Evolutionary conservation across 1,140 invertebrate genomes (phyloP).

Genomic region (Heliconius hewitsoni): DNA sequence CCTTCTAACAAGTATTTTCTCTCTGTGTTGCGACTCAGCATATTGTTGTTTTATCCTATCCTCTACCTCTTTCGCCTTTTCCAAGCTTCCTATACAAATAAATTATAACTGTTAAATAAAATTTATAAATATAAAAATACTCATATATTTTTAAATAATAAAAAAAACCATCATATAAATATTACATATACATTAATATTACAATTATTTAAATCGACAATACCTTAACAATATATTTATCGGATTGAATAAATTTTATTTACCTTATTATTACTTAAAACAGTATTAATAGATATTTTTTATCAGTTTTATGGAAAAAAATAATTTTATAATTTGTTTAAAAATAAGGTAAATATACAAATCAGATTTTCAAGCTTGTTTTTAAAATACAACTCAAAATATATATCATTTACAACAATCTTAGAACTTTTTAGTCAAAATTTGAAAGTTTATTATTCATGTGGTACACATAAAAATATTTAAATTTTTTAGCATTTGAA

Average conservation of each 20-base stretch:
- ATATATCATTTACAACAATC: neutral
- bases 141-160: neutral
- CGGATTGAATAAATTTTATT: neutral
- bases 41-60: conserved; percentile 91
- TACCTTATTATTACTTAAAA: conserved; percentile 5
- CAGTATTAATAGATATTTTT: neutral
- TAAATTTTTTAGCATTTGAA: no score
- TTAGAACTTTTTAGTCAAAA: no score
- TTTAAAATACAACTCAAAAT: neutral
- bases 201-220: conserved; percentile 66
- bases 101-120: conserved; percentile 33
- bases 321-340: neutral
- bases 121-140: neutral
- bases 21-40: conserved; percentile 91
- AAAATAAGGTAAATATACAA: conserved; percentile 20
- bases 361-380: neutral
- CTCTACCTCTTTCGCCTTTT: conserved; percentile 89
- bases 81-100: conserved; percentile 85
- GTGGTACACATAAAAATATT: neutral
- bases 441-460: neutral
- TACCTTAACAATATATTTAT: conserved; percentile 60
- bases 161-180: neutral
- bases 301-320: neutral
- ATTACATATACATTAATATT: neutral
- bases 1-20: conserved; percentile 94